phyloP scores from a whole-genome alignment of 2,113 vertebrate genomes.

The Pteropus alecto region DNA sequence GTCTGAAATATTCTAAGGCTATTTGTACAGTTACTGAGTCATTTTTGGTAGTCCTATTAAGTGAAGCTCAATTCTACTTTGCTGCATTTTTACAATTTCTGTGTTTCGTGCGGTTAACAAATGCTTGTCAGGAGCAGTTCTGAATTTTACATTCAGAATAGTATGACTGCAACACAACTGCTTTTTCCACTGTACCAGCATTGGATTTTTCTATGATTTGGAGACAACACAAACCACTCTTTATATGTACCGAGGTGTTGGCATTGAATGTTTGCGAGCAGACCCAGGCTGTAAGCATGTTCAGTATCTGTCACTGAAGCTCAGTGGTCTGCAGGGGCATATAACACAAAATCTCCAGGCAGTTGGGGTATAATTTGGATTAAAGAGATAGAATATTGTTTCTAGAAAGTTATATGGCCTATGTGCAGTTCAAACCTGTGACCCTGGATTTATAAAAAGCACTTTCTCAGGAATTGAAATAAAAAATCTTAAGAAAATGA shows the following conservation, averaged over 20 bases:
- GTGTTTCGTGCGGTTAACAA: not conserved
- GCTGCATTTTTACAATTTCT: not conserved
- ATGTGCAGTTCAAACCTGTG: not conserved
- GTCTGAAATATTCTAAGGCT: not conserved
- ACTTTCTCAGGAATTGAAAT: not conserved
- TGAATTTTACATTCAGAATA: not conserved
- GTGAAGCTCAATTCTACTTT: not conserved
- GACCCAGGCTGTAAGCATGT: not conserved
- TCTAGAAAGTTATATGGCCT: not conserved
- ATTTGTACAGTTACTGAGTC: not conserved
- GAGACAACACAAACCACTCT: not conserved
- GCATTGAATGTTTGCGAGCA: not conserved
- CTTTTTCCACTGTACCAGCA: not conserved
- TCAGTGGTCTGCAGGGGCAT: not conserved
- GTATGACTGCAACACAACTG: not conserved
- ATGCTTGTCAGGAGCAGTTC: not conserved
- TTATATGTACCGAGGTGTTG: not conserved
- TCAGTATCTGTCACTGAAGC: not conserved
- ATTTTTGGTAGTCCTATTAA: not conserved
- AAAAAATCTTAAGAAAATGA: not conserved
- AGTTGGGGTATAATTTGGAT: not conserved
- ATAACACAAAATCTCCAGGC: not conserved
- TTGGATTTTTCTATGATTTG: not conserved
- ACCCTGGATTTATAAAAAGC: not conserved
- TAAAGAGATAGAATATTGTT: slow-evolving; percentile 3